Evolutionary conservation across 2,888 invertebrate genomes (phyloP).

Genomic region (Cyaniris semiargus): DNA sequence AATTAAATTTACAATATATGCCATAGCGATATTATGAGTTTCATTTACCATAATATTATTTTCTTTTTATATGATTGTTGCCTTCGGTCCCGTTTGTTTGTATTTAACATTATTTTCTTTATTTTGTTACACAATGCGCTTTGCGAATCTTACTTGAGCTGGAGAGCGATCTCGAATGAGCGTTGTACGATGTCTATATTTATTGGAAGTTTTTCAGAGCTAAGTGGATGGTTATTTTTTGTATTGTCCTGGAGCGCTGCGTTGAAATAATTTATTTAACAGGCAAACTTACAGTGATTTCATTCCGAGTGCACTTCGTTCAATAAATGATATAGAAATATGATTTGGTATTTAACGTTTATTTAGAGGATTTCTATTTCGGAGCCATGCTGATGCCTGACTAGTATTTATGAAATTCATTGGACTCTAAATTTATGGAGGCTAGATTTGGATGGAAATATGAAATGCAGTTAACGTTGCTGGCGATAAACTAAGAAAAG

Average conservation of each 20-base stretch:
- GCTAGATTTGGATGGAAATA: neutral
- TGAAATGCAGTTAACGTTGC: neutral
- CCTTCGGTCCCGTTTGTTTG: neutral
- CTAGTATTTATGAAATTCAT: neutral
- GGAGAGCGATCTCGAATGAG: neutral
- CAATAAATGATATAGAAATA: constrained; percentile 4
- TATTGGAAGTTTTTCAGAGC: neutral
- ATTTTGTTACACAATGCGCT: neutral
- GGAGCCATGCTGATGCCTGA: neutral
- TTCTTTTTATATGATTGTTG: neutral
- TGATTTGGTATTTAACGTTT: neutral
- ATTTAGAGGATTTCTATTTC: constrained; percentile 1
- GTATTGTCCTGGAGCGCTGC: constrained; percentile 11
- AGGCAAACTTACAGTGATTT: constrained; percentile 4
- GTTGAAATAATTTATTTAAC: constrained; percentile 13
- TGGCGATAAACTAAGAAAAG: neutral
- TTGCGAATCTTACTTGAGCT: neutral
- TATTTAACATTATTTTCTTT: neutral
- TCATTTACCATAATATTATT: neutral
- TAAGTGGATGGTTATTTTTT: neutral
- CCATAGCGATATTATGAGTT: neutral
- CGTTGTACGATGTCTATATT: neutral
- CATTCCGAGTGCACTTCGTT: neutral
- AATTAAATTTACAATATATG: neutral
- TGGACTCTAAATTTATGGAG: neutral